Evolutionary conservation across 2,888 invertebrate genomes (phyloP), one percentile per base, ranked within the genome.

Genomic region (Drosophila peninsularis): DNA sequence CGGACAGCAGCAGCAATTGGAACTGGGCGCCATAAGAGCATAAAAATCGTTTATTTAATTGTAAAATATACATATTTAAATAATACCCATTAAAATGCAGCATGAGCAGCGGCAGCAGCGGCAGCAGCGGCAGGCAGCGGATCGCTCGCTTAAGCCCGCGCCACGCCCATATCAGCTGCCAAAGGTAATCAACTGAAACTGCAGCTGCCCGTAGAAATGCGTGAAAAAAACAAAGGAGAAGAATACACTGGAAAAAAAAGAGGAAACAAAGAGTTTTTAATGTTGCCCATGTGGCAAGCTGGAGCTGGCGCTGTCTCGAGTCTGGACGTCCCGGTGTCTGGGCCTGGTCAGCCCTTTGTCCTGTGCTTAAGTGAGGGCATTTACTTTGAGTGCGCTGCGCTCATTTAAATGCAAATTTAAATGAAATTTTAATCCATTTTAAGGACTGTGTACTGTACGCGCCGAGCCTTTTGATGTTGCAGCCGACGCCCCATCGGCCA

Each of bases 381-480:
- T 79, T 80, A 83, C 83, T 86, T 88, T 87, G 89, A 83, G 86
- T 82, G 72, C 79, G 75, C 66, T 67, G 70, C 71, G 75, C 88
- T 91, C 89, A 90, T 90, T 90, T 90, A 90, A 90, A 90, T 90
- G 91, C 83, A 90, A 90, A 90, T 90, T 90, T 90, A 90, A 91
- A 90, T 90, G 90, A 90, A 90, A 90, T 90, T 91, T 90, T 90
- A 90, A 90, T 90, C 87, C 90, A 75, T 79, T 90, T 90, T 90
- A 88, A 91, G 86, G 71, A 71, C 75, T 72, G 34, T 53, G 45
- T 53, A 57, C 72, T 56, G 56, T 44, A 70, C 62, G 53, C 67
- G 45, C 66, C 55, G 62, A 66, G 56, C 83, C 84, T 76, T 79
- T 88, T 86, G 89, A 87, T 79, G 82, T 78, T 69, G 54, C 71